A percentile compares a stretch with the other conserved stretches of the same genome.
These are phyloP conservation scores for Rhynchonycteris naso DNA, from an alignment of 2,797 vertebrate genomes.

Conservation along the genomic window DNA sequence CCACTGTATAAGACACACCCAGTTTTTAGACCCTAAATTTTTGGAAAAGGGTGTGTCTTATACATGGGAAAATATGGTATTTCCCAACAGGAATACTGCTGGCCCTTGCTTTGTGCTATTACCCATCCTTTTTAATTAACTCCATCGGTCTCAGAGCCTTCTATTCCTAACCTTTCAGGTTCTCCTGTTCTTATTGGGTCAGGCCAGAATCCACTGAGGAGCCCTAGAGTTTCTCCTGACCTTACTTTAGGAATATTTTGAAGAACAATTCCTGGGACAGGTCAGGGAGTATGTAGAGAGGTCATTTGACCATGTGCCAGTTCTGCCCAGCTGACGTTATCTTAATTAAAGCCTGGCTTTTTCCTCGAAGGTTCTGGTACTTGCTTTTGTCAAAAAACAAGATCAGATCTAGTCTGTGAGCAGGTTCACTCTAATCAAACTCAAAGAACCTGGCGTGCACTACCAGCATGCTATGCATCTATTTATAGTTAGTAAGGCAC, in stretches of 20 bases:
- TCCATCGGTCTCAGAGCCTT: background rate
- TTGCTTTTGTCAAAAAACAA: slow-evolving; percentile 63
- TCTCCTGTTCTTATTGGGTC: background rate
- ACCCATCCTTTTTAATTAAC: background rate
- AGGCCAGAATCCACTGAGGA: background rate
- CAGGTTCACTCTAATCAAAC: slow-evolving; percentile 13
- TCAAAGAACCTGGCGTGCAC: background rate
- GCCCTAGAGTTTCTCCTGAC: background rate
- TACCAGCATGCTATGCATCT: background rate
- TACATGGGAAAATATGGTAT: too few relatives aligned
- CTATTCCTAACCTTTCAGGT: background rate
- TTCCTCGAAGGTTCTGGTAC: slow-evolving; percentile 46
- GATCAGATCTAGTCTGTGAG: slow-evolving; percentile 43
- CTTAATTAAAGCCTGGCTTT: slow-evolving; percentile 44
- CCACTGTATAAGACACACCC: too few relatives aligned
- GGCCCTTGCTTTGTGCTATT: background rate
- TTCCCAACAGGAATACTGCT: background rate
- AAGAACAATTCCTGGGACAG: background rate
- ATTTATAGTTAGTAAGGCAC: slow-evolving; percentile 22
- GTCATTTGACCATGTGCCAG: slow-evolving; percentile 17
- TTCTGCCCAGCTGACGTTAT: background rate
- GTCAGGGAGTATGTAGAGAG: slow-evolving; percentile 4
- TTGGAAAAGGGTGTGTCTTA: too few relatives aligned
- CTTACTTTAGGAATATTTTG: slow-evolving; percentile 29
- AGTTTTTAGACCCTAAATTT: too few relatives aligned